Conservation (phyloP, 2,797 vertebrate genomes). For the Bucorvus abyssinicus region DNA sequence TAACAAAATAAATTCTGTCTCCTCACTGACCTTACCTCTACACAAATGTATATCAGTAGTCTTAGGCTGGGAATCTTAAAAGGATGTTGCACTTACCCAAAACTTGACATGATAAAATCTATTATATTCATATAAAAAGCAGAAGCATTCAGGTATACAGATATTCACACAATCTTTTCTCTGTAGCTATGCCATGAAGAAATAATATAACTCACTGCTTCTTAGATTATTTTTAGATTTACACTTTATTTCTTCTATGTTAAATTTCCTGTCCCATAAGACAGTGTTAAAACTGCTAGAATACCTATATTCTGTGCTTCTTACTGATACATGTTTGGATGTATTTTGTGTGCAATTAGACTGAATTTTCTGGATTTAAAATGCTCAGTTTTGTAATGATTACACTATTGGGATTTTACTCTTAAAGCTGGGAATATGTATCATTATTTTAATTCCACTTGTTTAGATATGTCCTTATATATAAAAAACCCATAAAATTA, state of each 20-base stretch:
- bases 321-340: background rate
- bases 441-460: background rate
- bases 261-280: background rate
- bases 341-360: background rate
- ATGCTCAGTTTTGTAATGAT: background rate
- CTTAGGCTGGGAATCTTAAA: background rate
- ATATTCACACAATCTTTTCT: background rate
- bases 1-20: background rate
- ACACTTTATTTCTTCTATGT: background rate
- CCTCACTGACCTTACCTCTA: background rate
- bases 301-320: background rate
- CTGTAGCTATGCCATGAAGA: background rate
- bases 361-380: background rate
- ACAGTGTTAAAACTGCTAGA: background rate
- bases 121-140: background rate
- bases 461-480: background rate
- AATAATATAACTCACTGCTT: background rate
- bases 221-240: background rate
- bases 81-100: background rate
- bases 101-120: background rate
- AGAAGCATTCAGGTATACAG: background rate
- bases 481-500: background rate
- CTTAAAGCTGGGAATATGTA: background rate
- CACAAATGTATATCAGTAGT: background rate
- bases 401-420: background rate